A percentile compares a stretch with the other conserved stretches of the same genome.
Conservation (phyloP, 1,140 invertebrate species). For the Drosophila serrata region DNA sequence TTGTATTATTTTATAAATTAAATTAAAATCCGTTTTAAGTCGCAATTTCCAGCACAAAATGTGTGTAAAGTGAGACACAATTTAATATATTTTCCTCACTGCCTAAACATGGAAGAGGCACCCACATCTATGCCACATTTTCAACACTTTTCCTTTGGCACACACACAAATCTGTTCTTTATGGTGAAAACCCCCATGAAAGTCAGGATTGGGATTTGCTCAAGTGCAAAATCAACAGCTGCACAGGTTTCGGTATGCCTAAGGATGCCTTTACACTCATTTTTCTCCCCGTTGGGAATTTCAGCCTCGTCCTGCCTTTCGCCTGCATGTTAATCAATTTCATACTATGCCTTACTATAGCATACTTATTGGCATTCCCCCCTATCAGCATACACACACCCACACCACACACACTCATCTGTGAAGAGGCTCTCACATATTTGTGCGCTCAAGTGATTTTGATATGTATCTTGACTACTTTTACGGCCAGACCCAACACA, state of each 20-base stretch:
- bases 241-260: conserved; percentile 37
- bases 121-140: neutral
- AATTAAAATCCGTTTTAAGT: conserved; percentile 7
- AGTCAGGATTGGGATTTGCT: conserved; percentile 58
- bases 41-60: conserved; percentile 15
- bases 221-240: conserved; percentile 66
- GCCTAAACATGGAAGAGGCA: conserved; percentile 20
- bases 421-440: conserved; percentile 44
- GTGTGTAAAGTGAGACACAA: conserved; percentile 1
- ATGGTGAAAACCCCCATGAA: conserved; percentile 29
- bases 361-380: conserved; percentile 70
- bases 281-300: neutral
- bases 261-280: neutral
- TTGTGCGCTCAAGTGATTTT: conserved; percentile 71
- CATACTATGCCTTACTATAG: conserved; percentile 48
- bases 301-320: conserved; percentile 8
- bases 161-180: neutral
- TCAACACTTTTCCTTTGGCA: neutral
- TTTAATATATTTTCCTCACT: conserved; percentile 21
- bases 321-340: conserved; percentile 72
- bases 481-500: conserved; percentile 41
- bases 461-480: conserved; percentile 60
- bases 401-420: conserved; percentile 23
- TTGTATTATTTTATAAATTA: neutral
- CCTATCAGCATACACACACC: conserved; percentile 10